A percentile compares a stretch with the other conserved stretches of the same genome.
These are phyloP conservation scores for Xiphophorus maculatus DNA, from an alignment of 2,113 vertebrate species.

Conservation along the genomic window DNA sequence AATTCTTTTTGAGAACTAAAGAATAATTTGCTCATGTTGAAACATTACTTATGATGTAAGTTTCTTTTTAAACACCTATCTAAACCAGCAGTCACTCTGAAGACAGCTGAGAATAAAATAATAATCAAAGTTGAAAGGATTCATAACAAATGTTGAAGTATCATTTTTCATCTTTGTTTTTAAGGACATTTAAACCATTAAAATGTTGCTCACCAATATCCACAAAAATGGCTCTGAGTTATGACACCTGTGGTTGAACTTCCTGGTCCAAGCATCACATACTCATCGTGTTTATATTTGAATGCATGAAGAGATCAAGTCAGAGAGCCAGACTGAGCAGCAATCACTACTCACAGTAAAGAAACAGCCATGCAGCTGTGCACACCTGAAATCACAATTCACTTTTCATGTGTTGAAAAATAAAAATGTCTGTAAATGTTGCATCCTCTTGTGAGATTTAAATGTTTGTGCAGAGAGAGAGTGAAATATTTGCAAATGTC, in stretches of 20 bases:
- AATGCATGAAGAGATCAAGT: constrained; percentile 40
- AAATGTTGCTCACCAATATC: constrained; percentile 61
- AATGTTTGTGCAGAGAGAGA: constrained; percentile 6
- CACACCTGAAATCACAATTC: constrained; percentile 70
- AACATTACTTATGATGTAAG: constrained; percentile 36
- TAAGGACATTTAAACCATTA: constrained; percentile 54
- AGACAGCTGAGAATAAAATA: constrained; percentile 49
- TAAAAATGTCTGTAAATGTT: not conserved
- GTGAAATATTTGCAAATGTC: constrained; percentile 30
- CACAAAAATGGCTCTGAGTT: constrained; percentile 56
- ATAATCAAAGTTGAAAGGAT: constrained; percentile 40
- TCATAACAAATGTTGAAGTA: constrained; percentile 24
- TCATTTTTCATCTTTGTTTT: constrained; percentile 33
- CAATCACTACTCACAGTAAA: constrained; percentile 23
- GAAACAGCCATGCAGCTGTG: constrained; percentile 49
- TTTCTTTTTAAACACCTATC: constrained; percentile 16
- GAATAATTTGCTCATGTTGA: constrained; percentile 19
- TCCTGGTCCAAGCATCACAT: constrained; percentile 65
- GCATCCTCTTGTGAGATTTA: constrained; percentile 16
- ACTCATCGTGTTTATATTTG: constrained; percentile 58
- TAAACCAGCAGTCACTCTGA: constrained; percentile 49
- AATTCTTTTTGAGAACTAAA: constrained; percentile 39
- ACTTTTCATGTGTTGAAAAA: constrained; percentile 36
- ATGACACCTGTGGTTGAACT: constrained; percentile 64
- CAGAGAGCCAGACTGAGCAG: constrained; percentile 24